Evolutionary conservation across 2,888 invertebrate genomes (phyloP).

Genomic region (Drosophila ezoana): DNA sequence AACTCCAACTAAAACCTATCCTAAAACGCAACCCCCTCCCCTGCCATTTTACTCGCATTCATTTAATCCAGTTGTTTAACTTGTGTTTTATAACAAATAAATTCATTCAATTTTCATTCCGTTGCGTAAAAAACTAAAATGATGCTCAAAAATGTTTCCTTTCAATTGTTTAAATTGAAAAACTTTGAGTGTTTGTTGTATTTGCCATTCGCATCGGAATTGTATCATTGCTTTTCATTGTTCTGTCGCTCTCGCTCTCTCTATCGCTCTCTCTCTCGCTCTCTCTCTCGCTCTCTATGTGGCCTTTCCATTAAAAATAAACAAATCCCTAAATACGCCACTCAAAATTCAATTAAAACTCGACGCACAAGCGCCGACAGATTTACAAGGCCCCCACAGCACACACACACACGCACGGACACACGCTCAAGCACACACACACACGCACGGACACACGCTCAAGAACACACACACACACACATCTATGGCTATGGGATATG

Average conservation of each 20-base stretch:
- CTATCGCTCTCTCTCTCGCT: slow-evolving; percentile 15
- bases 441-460: slow-evolving; percentile 34
- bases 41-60: background rate
- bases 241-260: slow-evolving; percentile 19
- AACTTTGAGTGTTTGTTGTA: slow-evolving; percentile 24
- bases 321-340: slow-evolving; percentile 78
- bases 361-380: slow-evolving; percentile 69
- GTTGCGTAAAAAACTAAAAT: background rate
- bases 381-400: slow-evolving; percentile 52
- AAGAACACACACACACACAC: slow-evolving; percentile 27
- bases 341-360: slow-evolving; percentile 79
- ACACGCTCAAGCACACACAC: slow-evolving; percentile 10
- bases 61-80: background rate
- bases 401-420: slow-evolving; percentile 26
- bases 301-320: slow-evolving; percentile 75
- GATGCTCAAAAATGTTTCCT: slow-evolving; percentile 5
- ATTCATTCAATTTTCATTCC: slow-evolving; percentile 10
- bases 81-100: slow-evolving; percentile 12
- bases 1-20: background rate
- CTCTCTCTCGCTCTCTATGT: slow-evolving; percentile 25
- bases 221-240: slow-evolving; percentile 45
- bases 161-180: slow-evolving; percentile 28
- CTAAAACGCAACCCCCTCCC: background rate
- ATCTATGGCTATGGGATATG: slow-evolving; percentile 14
- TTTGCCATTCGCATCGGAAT: slow-evolving; percentile 33